Conservation (phyloP, 2,888 invertebrate genomes). For the Mycalesis mineus region DNA sequence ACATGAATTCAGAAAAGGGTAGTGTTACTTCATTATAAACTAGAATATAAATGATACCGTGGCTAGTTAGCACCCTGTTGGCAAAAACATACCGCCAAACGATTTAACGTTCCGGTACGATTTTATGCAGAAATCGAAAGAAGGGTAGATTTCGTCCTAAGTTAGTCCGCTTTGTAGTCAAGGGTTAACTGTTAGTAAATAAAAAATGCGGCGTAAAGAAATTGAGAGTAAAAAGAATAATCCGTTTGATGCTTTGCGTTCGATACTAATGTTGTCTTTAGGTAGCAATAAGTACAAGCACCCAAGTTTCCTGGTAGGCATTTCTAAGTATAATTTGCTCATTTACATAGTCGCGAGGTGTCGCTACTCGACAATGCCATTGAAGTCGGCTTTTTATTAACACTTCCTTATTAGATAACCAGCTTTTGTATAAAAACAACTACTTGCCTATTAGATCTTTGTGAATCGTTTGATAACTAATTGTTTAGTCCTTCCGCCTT, state of each 20-base stretch:
- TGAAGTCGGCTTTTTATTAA: constrained; percentile 13
- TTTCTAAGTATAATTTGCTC: not conserved
- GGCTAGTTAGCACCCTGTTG: not conserved
- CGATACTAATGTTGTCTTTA: too few relatives aligned
- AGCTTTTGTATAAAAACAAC: not conserved
- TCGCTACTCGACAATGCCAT: constrained; percentile 5
- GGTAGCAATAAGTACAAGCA: not conserved
- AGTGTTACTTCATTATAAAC: too few relatives aligned
- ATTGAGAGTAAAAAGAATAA: too few relatives aligned
- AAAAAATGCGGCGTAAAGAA: too few relatives aligned
- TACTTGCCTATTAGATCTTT: not conserved
- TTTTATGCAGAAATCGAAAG: too few relatives aligned
- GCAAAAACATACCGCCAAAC: too few relatives aligned
- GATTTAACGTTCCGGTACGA: too few relatives aligned
- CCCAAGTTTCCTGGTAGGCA: not conserved
- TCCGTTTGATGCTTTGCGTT: too few relatives aligned
- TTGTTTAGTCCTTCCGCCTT: not conserved
- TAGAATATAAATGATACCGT: too few relatives aligned
- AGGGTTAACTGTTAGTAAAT: not conserved
- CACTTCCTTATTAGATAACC: constrained; percentile 16
- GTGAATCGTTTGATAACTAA: not conserved
- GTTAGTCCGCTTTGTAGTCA: not conserved
- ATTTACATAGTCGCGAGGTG: constrained; percentile 1
- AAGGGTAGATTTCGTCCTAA: not conserved
- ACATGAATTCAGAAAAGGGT: too few relatives aligned